phyloP scores from a whole-genome alignment of 2,888 invertebrate genomes.

The Willowsia nigromaculata region DNA sequence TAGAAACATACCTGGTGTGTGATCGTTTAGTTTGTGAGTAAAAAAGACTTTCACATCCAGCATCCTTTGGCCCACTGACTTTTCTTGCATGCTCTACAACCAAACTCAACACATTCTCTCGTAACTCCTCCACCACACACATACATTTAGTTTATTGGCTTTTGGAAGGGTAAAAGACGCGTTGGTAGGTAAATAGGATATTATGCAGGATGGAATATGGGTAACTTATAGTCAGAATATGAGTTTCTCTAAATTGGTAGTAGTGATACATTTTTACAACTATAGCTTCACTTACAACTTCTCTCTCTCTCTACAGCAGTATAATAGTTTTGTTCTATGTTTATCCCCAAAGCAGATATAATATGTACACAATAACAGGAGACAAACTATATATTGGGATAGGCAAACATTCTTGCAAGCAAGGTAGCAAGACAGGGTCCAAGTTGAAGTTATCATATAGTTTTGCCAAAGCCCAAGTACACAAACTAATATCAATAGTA shows the following conservation, averaged over 20 bases:
- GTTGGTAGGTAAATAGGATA: background rate
- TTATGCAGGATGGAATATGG: background rate
- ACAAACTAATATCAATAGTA: background rate
- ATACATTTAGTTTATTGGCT: constrained; percentile 28
- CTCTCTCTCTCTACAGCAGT: constrained; percentile 1
- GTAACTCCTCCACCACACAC: background rate
- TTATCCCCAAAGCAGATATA: background rate
- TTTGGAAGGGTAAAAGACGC: background rate
- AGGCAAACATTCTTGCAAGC: background rate
- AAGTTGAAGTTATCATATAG: too few relatives aligned
- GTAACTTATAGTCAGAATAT: background rate
- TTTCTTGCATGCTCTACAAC: constrained; percentile 24
- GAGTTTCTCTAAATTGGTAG: background rate
- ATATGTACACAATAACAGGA: background rate
- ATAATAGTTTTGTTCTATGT: background rate
- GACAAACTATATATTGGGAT: background rate
- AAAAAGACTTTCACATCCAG: constrained; percentile 1
- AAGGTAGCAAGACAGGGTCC: constrained; percentile 5
- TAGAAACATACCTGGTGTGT: background rate
- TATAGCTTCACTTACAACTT: constrained; percentile 37
- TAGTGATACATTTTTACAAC: constrained; percentile 6
- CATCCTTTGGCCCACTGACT: background rate
- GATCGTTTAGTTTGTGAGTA: background rate
- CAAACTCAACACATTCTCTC: background rate
- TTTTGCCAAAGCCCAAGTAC: too few relatives aligned